phyloP scores from a whole-genome alignment of 2,797 vertebrate genomes.

The Pristis pectinata region DNA sequence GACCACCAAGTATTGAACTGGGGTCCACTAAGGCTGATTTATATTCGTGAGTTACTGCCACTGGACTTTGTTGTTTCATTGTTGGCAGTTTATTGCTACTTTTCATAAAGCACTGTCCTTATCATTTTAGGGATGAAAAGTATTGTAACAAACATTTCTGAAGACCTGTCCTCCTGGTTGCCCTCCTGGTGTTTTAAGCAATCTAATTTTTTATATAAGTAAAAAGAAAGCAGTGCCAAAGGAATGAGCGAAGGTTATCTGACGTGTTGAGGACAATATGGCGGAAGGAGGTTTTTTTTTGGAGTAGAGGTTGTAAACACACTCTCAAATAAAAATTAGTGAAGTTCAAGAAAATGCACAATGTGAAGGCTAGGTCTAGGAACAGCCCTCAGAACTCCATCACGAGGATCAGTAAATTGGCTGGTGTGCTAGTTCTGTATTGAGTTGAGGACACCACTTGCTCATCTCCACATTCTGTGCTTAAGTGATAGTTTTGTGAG shows the following conservation, averaged over 20 bases:
- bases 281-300: too few species aligned
- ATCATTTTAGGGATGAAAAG: background rate
- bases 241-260: too few species aligned
- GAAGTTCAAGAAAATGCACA: too few species aligned
- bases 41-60: too few species aligned
- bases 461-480: background rate
- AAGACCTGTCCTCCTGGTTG: background rate
- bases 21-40: background rate
- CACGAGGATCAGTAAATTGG: too few species aligned
- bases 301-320: too few species aligned
- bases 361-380: too few species aligned
- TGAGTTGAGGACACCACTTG: background rate
- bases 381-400: too few species aligned
- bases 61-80: background rate
- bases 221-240: too few species aligned
- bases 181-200: background rate
- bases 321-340: too few species aligned
- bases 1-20: background rate
- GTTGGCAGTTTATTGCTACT: background rate
- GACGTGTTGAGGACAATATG: too few species aligned
- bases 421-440: too few species aligned
- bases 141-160: background rate
- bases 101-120: background rate
- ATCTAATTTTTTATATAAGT: background rate
- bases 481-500: background rate